Conservation (phyloP, 2,888 invertebrate genomes). For the Troides aeacus region DNA sequence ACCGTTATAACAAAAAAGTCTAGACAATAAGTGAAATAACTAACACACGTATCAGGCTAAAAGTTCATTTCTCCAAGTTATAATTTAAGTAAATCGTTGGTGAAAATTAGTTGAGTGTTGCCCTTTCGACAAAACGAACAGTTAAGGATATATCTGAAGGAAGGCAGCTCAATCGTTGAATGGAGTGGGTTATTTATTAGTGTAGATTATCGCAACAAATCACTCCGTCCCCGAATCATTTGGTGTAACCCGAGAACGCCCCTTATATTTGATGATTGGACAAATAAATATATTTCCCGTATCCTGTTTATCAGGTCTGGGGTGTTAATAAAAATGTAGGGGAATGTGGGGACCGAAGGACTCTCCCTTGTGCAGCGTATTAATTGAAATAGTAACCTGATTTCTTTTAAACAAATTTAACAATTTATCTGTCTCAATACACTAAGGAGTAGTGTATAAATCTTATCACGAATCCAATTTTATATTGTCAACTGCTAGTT, state of each 20-base stretch:
- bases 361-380: neutral
- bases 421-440: neutral
- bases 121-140: constrained; percentile 51
- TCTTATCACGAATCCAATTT: neutral
- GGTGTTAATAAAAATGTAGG: constrained; percentile 80
- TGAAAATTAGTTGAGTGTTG: constrained; percentile 47
- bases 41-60: neutral
- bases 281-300: constrained; percentile 80
- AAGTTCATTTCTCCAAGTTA: neutral
- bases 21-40: neutral
- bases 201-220: constrained; percentile 78
- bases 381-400: neutral
- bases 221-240: constrained; percentile 70
- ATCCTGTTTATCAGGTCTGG: constrained; percentile 77
- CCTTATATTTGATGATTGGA: constrained; percentile 78
- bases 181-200: constrained; percentile 75
- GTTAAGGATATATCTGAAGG: constrained; percentile 50
- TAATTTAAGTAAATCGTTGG: neutral
- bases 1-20: no score
- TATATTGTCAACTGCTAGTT: constrained; percentile 1
- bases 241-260: constrained; percentile 77
- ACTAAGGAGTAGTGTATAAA: neutral
- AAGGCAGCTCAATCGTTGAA: constrained; percentile 73
- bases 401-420: neutral
- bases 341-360: constrained; percentile 45